Conservation (phyloP, 1,140 invertebrate species). For the Centruroides sculpturatus region DNA sequence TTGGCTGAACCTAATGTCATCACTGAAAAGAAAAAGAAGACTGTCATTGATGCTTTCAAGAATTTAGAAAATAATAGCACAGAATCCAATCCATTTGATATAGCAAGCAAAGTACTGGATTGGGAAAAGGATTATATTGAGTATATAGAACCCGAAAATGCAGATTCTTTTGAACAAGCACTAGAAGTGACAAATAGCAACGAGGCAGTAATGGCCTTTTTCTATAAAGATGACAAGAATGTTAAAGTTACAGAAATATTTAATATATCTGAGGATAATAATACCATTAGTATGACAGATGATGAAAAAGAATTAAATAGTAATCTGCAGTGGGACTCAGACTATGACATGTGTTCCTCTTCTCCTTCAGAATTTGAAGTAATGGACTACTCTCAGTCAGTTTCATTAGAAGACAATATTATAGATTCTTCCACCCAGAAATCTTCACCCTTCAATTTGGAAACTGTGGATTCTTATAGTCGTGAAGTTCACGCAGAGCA, state of each 20-base stretch:
- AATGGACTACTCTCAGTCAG: too few species aligned
- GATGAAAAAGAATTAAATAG: constrained; percentile 9
- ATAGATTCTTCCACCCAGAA: too few species aligned
- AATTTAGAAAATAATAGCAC: constrained; percentile 10
- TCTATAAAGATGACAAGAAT: constrained; percentile 62
- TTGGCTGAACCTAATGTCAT: constrained; percentile 24
- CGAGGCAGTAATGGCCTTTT: constrained; percentile 75
- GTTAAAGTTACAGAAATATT: constrained; percentile 76
- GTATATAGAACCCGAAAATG: constrained; percentile 25
- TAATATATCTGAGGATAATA: constrained; percentile 50
- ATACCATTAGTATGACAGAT: constrained; percentile 6
- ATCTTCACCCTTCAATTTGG: too few species aligned
- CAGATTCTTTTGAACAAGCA: constrained; percentile 74
- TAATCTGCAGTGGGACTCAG: constrained; percentile 11
- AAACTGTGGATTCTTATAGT: too few species aligned
- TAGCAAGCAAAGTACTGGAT: constrained; percentile 18
- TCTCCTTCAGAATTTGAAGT: too few species aligned
- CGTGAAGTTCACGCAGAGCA: too few species aligned
- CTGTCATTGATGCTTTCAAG: constrained; percentile 7
- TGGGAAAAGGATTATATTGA: constrained; percentile 12
- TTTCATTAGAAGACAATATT: too few species aligned
- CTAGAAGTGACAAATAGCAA: constrained; percentile 61
- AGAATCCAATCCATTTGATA: constrained; percentile 18
- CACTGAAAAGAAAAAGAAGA: constrained; percentile 2
- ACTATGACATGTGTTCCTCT: too few species aligned